Evolutionary conservation across 2,113 vertebrate genomes (phyloP), one percentile per base, ranked within the genome.

Genomic region (Thryonomys swinderianus): DNA sequence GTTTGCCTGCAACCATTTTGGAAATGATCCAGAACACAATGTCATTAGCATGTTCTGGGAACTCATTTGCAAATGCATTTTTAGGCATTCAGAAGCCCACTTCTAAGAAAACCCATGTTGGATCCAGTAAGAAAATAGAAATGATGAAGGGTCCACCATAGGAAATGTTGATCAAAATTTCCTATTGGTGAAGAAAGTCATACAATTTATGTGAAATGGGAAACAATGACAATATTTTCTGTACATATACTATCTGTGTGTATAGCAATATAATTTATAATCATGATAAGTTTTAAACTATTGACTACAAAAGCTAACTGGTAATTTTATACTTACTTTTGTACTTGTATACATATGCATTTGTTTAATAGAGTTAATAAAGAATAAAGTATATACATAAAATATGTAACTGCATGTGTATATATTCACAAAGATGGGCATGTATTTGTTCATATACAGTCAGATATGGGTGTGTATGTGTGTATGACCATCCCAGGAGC

Each of bases 31-130:
- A 94, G 1, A 21, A 55, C 86, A 93, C 92, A 79, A 95, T 94
- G 96, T 57, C 89, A 96, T 96, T 96, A 98, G 90, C 81, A 73
- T 97, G 81, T 92, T 96, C 94, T 61, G 5, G 90, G 91, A 98
- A 95, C 96, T 98, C 96, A 97, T 98, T 97, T 96, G 90, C 76
- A 98, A 93, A 97, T 85, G 59, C 91, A 85, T 51, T 96, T n/a
- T 51, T 97, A 88, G 93, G 82, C 42, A 18, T 96, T 94, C 96
- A 89, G 80, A 96, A 6, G 3, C 40, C 51, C 59, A 55, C 71
- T 96, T 94, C 89, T 48, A 45, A 92, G 17, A 74, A 64, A 93
- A 96, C 61, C 85, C 57, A 30, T 69, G 23, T 69, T 67, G 45
- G 1, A 0, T 93, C 62, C 91, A 48, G 45, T 83, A 64, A 55